Evolutionary conservation across 2,888 invertebrate genomes (phyloP).

Genomic region (Aphodius granarius): DNA sequence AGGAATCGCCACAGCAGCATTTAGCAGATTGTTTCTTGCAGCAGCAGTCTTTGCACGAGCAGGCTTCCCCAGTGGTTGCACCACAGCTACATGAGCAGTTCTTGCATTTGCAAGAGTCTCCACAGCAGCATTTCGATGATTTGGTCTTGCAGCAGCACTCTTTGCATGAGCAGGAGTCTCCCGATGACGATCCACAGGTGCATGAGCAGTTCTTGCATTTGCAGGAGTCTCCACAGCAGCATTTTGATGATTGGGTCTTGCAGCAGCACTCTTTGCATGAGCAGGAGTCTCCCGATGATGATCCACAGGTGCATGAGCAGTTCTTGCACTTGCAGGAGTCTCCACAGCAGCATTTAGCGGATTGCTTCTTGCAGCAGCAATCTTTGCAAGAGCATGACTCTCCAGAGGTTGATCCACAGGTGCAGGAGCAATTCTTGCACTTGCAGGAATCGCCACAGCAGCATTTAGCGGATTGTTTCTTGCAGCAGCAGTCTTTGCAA

Average conservation of each 20-base stretch:
- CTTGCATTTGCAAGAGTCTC: constrained; percentile 20
- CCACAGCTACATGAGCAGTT: constrained; percentile 12
- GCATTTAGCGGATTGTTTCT: constrained; percentile 7
- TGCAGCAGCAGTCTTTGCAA: constrained; percentile 18
- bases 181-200: background rate
- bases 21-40: constrained; percentile 3
- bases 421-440: constrained; percentile 6
- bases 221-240: constrained; percentile 18
- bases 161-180: constrained; percentile 1
- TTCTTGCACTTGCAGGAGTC: constrained; percentile 18
- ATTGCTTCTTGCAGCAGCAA: constrained; percentile 6
- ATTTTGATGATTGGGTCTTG: background rate
- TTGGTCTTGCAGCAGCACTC: constrained; percentile 1
- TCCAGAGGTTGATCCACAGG: background rate
- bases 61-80: background rate
- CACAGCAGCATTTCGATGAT: constrained; percentile 7
- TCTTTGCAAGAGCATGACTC: constrained; percentile 6
- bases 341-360: constrained; percentile 11
- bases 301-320: constrained; percentile 23
- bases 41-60: background rate
- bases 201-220: constrained; percentile 9
- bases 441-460: constrained; percentile 13
- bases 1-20: constrained; percentile 13
- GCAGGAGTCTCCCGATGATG: constrained; percentile 4
- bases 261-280: constrained; percentile 18